Evolutionary conservation across 2,888 invertebrate genomes (phyloP).

Genomic region (Agonum fuliginosum): DNA sequence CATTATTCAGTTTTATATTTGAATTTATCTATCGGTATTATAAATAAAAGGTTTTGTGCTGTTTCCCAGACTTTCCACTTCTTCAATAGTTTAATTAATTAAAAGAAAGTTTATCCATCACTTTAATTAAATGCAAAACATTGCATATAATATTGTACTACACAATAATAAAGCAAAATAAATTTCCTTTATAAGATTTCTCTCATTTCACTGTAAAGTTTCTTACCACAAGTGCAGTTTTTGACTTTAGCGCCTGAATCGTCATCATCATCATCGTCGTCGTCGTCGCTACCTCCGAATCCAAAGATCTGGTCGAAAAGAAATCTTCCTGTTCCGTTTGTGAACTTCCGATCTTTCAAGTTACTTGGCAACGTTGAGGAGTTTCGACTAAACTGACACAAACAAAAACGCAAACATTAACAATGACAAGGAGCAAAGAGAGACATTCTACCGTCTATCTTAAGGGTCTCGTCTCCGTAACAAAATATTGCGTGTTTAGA

Average conservation of each 20-base stretch:
- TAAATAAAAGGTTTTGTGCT: too few species aligned
- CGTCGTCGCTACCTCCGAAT: constrained; percentile 74
- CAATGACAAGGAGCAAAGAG: background rate
- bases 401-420: constrained; percentile 45
- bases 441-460: too few species aligned
- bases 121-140: background rate
- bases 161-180: too few species aligned
- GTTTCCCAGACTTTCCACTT: too few species aligned
- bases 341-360: constrained; percentile 60
- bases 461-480: too few species aligned
- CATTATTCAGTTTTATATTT: too few species aligned
- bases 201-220: background rate
- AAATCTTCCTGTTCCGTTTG: constrained; percentile 79
- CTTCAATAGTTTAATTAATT: background rate
- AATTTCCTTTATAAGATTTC: too few species aligned
- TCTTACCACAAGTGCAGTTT: constrained; percentile 85
- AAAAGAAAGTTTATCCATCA: background rate
- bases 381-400: constrained; percentile 58
- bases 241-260: constrained; percentile 76
- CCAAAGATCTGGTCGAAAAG: constrained; percentile 85
- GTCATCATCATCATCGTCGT: constrained; percentile 76
- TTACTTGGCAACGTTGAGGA: constrained; percentile 32
- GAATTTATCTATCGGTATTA: too few species aligned
- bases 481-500: too few species aligned
- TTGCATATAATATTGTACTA: too few species aligned